Base-by-base conservation (phyloP, 2,888 invertebrate genomes). In the Ormyrus pomaceus region DNA sequence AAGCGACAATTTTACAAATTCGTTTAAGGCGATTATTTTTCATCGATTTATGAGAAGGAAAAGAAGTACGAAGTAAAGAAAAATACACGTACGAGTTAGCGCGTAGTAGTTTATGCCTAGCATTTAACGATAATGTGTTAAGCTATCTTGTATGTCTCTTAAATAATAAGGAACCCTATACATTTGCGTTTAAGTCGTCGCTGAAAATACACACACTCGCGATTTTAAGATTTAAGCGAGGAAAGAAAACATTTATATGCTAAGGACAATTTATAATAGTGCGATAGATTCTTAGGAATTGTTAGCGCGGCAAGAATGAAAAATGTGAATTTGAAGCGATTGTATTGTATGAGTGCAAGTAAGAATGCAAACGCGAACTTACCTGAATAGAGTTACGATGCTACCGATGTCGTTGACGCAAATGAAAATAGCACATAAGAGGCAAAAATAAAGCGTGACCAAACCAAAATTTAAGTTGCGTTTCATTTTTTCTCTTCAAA, bases 251-350 rank as follows among this genome's bases (percentile, higher is more conserved):
- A 81, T 77, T 66, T 77, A 74, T 19, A 77, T 61, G 13, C 48
- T 77, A 79, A 79, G 70, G 53, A 77, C 64, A 82, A 48, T 77
- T 79, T 79, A 79, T 9, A 75, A 74, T 80, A 80, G 59, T 6
- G 77, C 56, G 56, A 82, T 87, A 87, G 84, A 64, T 84, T 82
- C 72, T 83, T 87, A 87, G 85, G 82, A 84, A 85, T 86, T 85
- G 84, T 86, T 86, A 86, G 85, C 73, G 80, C 61, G 19, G 45
- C 64, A 81, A 83, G 71, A 82, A 79, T 81, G 80, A 79, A 76
- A 81, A 75, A 7, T 10, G 58, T 64, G 59, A 11, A 53, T 7
- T 46, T 79, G 69, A 58, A 2, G 10, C 19, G 74, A 70, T 19
- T 71, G 62, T 55, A 46, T 46, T 53, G 66, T 61, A 59, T 19